These are phyloP conservation scores for Aspidiotus rigidus DNA, from an alignment of 2,888 invertebrate genomes.

Conservation along the genomic window DNA sequence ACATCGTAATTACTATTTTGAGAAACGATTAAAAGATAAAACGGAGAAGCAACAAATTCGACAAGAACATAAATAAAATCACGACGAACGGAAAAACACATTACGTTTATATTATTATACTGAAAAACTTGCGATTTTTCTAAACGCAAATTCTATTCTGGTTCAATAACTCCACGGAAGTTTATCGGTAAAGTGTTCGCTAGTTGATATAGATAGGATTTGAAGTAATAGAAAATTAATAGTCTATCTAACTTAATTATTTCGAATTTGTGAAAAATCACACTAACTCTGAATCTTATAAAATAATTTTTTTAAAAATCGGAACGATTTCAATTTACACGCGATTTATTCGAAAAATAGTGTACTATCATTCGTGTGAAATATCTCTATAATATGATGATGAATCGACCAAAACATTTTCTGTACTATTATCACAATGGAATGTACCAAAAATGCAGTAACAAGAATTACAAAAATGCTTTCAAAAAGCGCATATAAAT, in stretches of 20 bases:
- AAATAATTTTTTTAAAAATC: no score
- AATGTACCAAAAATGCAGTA: slow-evolving; percentile 16
- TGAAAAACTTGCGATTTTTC: no score
- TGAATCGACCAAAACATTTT: slow-evolving; percentile 11
- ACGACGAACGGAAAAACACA: background rate
- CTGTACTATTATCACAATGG: slow-evolving; percentile 13
- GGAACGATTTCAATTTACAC: slow-evolving; percentile 6
- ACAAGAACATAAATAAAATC: background rate
- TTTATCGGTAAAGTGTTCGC: background rate
- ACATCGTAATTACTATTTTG: background rate
- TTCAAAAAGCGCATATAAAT: slow-evolving; percentile 1
- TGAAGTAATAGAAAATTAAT: no score
- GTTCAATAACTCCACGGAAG: background rate
- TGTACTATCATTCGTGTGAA: background rate
- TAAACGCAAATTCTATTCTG: background rate
- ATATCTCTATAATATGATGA: background rate
- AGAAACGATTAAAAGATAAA: background rate
- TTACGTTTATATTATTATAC: no score
- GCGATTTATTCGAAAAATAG: background rate
- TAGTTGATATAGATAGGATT: no score
- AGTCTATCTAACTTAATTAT: no score
- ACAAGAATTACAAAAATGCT: slow-evolving; percentile 10
- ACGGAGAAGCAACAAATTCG: background rate
- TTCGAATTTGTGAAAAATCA: no score
- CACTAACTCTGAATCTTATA: no score